A percentile compares a stretch with the other conserved stretches of the same genome.
phyloP scores from a whole-genome alignment of 1,140 invertebrate genomes.

The Heliconius congener region DNA sequence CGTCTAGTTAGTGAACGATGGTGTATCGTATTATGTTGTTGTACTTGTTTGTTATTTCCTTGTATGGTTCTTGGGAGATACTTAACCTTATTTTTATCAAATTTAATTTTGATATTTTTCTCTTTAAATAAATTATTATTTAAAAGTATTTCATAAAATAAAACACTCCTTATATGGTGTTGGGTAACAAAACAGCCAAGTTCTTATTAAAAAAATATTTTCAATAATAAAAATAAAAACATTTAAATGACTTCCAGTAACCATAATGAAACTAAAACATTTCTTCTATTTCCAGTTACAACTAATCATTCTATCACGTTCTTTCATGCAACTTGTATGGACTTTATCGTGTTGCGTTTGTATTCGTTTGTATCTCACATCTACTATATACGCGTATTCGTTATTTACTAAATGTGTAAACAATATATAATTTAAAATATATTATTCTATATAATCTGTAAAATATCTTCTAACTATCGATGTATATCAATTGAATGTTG shows the following conservation, averaged over 20 bases:
- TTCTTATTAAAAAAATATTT: neutral
- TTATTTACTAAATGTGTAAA: neutral
- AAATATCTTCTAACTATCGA: too few species aligned
- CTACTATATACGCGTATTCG: slow-evolving; percentile 35
- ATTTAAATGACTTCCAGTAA: slow-evolving; percentile 35
- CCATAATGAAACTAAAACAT: slow-evolving; percentile 39
- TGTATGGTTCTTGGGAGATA: slow-evolving; percentile 25
- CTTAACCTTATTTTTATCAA: neutral
- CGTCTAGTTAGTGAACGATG: slow-evolving; percentile 21
- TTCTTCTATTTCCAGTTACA: slow-evolving; percentile 56
- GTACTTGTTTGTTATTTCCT: slow-evolving; percentile 16
- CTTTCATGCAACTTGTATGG: slow-evolving; percentile 71
- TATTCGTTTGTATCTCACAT: slow-evolving; percentile 41
- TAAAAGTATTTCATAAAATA: neutral
- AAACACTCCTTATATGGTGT: neutral
- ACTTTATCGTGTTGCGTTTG: slow-evolving; percentile 53
- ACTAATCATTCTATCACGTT: slow-evolving; percentile 59
- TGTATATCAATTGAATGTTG: neutral
- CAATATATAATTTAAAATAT: too few species aligned
- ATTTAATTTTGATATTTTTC: neutral
- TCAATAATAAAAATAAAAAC: neutral
- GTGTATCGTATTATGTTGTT: slow-evolving; percentile 22
- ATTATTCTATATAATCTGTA: too few species aligned
- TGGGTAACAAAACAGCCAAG: neutral
- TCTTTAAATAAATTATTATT: neutral